These are phyloP conservation scores for Rhinoderma darwinii DNA, from an alignment of 2,113 vertebrate genomes.

Conservation along the genomic window DNA sequence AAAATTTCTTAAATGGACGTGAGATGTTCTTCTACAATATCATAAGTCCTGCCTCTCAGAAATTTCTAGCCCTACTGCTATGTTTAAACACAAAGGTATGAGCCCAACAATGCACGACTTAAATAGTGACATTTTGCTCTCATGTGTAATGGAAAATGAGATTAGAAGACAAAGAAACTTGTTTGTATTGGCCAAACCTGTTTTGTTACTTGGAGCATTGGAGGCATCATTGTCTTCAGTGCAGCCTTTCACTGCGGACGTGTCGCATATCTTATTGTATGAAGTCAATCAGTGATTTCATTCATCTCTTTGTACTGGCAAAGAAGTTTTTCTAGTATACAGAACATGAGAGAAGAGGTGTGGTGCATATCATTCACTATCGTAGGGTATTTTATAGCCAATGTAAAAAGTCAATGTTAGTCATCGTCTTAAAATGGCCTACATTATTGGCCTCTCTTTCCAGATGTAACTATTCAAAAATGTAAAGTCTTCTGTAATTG, in stretches of 20 bases:
- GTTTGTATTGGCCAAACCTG: slow-evolving; percentile 51
- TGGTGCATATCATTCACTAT: slow-evolving; percentile 1
- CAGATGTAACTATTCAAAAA: too few species aligned
- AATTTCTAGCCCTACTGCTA: background rate
- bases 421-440: background rate
- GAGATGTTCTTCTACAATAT: background rate
- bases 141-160: slow-evolving; percentile 48
- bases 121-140: slow-evolving; percentile 21
- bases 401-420: background rate
- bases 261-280: background rate
- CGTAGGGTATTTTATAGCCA: background rate
- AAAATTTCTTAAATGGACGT: background rate
- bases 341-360: background rate
- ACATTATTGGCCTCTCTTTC: background rate
- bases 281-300: background rate
- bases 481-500: too few species aligned
- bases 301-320: background rate
- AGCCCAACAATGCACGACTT: slow-evolving; percentile 6
- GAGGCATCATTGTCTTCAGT: background rate
- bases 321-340: background rate
- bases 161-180: slow-evolving; percentile 40
- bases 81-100: background rate
- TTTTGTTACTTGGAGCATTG: slow-evolving; percentile 35
- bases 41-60: background rate
- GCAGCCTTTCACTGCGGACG: background rate